Conservation (phyloP, 2,888 invertebrate genomes). For the Latrodectus elegans region DNA sequence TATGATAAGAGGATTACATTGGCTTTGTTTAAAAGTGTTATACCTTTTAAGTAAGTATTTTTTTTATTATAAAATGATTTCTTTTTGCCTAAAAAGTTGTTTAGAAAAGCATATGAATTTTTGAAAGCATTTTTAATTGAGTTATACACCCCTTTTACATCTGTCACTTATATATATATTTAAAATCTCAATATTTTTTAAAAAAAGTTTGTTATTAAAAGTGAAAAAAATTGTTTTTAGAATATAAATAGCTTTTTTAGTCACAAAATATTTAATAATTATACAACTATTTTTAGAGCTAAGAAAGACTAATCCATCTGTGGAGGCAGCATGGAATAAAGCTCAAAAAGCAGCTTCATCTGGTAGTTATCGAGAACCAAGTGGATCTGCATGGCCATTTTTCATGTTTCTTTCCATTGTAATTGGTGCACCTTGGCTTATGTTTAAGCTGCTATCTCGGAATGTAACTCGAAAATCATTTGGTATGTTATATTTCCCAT, state of each 20-base stretch:
- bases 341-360: conserved; percentile 67
- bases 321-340: conserved; percentile 74
- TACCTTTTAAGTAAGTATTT: conserved; percentile 47
- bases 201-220: too few species aligned
- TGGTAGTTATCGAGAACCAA: neutral
- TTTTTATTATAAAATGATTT: neutral
- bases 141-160: too few species aligned
- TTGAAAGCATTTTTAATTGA: too few species aligned
- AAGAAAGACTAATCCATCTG: conserved; percentile 73
- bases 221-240: neutral
- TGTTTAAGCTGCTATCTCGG: conserved; percentile 85
- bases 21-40: conserved; percentile 86
- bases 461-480: conserved; percentile 73
- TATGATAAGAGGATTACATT: conserved; percentile 85
- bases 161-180: too few species aligned
- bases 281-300: conserved; percentile 72
- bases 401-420: conserved; percentile 91
- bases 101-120: too few species aligned
- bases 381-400: conserved; percentile 86
- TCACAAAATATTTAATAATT: neutral
- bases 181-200: too few species aligned
- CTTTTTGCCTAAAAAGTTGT: too few species aligned
- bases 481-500: conserved; percentile 43
- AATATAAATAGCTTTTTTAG: neutral
- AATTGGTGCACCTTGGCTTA: conserved; percentile 92